These are phyloP conservation scores for Choloepus hoffmanni DNA, from an alignment of 2,113 vertebrate genomes.

Conservation along the genomic window DNA sequence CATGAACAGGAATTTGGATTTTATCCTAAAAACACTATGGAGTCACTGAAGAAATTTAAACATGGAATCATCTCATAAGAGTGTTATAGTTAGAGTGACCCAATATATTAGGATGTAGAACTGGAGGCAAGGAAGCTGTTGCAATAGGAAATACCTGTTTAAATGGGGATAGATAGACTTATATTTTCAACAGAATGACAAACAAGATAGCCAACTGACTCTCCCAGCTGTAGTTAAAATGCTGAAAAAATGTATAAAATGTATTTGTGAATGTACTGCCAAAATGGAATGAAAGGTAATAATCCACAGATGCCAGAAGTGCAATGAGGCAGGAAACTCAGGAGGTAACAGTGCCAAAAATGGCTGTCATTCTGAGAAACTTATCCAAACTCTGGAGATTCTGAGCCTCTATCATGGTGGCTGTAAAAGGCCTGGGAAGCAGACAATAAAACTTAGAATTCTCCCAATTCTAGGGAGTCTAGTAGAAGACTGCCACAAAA, in stretches of 20 bases:
- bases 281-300: background rate
- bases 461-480: background rate
- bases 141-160: background rate
- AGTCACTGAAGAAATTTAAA: background rate
- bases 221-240: slow-evolving; percentile 14
- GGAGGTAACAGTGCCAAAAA: background rate
- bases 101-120: background rate
- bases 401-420: background rate
- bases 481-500: background rate
- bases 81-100: background rate
- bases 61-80: background rate
- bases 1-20: background rate
- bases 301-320: background rate
- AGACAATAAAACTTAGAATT: background rate
- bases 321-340: background rate
- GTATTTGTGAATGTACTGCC: background rate
- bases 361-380: background rate
- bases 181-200: background rate
- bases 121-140: background rate
- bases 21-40: background rate
- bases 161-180: background rate
- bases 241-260: background rate
- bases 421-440: background rate
- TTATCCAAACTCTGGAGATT: background rate
- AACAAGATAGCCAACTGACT: background rate